A percentile compares a stretch with the other conserved stretches of the same genome.
Conservation (phyloP, 2,797 vertebrate genomes). For the Myotis daubentonii region DNA sequence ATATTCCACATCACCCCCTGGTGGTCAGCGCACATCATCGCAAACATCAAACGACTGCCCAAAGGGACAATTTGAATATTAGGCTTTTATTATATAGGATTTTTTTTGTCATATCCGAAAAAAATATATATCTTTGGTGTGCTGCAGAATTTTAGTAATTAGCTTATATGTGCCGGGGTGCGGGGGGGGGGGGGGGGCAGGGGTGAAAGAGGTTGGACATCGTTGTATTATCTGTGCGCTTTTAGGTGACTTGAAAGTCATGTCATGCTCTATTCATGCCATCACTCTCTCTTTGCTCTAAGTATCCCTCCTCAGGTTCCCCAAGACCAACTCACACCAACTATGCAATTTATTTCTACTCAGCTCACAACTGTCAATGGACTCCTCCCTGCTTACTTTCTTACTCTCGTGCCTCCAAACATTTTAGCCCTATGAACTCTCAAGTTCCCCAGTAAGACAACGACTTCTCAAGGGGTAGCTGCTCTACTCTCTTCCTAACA, state of each 20-base stretch:
- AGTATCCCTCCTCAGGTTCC: background rate
- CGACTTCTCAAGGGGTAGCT: background rate
- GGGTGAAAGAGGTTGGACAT: background rate
- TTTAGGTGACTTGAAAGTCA: background rate
- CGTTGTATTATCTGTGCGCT: rapidly evolving
- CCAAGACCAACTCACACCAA: background rate
- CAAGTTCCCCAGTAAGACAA: background rate
- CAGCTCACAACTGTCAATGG: background rate
- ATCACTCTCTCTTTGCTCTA: background rate
- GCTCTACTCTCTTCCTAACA: background rate
- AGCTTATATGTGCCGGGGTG: background rate
- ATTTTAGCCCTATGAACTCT: background rate
- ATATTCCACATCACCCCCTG: too few species aligned
- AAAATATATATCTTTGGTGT: background rate
- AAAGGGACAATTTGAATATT: too few species aligned
- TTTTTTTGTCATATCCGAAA: background rate
- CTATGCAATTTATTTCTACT: background rate
- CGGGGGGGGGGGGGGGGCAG: rapidly evolving
- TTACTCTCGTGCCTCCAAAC: background rate
- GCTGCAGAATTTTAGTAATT: background rate
- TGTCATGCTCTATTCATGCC: background rate
- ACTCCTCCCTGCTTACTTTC: background rate
- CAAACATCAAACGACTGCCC: too few species aligned
- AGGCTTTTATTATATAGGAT: too few species aligned
- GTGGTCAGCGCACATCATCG: too few species aligned